phyloP scores from a whole-genome alignment of 2,797 vertebrate genomes.

The Amphiprion clarkii region DNA sequence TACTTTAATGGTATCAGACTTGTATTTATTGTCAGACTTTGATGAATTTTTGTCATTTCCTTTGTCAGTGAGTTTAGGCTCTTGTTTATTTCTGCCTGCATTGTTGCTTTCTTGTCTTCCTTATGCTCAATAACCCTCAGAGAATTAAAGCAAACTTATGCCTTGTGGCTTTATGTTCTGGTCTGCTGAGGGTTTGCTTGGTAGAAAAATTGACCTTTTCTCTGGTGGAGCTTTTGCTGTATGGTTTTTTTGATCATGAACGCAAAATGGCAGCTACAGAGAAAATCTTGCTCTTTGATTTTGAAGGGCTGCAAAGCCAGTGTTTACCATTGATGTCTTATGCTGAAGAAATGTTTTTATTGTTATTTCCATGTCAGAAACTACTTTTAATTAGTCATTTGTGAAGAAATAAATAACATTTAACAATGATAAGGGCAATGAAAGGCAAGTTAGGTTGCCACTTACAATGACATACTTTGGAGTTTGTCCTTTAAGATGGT shows the following conservation, averaged over 20 bases:
- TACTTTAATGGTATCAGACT: neutral
- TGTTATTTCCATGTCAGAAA: neutral
- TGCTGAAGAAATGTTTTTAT: conserved; percentile 3
- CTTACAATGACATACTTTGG: conserved; percentile 24
- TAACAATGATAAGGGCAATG: conserved; percentile 34
- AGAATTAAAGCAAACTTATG: conserved; percentile 32
- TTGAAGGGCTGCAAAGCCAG: conserved; percentile 22
- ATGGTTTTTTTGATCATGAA: conserved; percentile 55
- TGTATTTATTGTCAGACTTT: neutral
- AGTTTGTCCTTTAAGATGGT: neutral
- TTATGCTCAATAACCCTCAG: conserved; percentile 8
- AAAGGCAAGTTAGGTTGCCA: neutral
- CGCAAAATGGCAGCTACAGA: conserved; percentile 46
- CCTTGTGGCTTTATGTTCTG: conserved; percentile 35
- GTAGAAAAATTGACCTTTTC: conserved; percentile 51
- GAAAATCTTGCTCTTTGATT: conserved; percentile 33
- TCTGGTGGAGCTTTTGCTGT: conserved; percentile 34
- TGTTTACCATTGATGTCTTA: conserved; percentile 21
- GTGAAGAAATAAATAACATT: neutral
- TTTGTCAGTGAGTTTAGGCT: neutral
- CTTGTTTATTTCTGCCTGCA: conserved; percentile 8
- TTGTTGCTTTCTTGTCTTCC: conserved; percentile 15
- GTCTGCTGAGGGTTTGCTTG: conserved; percentile 29
- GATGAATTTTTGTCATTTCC: conserved; percentile 2
- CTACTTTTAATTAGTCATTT: conserved; percentile 52